Percentiles rank a stretch among this genome's conserved stretches.
These are phyloP conservation scores for Python bivittatus DNA, from an alignment of 2,113 vertebrate species.

Conservation along the genomic window DNA sequence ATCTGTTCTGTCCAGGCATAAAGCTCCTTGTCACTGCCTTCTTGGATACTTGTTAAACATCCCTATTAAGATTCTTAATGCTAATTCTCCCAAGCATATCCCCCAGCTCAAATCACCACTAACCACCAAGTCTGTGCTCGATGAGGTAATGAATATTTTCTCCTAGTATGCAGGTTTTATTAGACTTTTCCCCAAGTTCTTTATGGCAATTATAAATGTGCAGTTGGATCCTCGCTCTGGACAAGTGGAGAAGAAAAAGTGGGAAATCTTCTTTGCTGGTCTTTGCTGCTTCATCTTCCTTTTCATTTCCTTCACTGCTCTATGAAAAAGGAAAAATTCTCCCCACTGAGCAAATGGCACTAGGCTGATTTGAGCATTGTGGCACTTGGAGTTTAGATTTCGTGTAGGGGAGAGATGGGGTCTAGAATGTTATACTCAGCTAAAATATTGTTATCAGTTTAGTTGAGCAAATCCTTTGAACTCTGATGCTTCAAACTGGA, in stretches of 20 bases:
- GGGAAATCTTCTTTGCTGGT: not conserved
- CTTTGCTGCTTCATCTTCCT: too few species aligned
- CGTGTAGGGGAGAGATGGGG: not conserved
- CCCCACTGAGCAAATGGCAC: not conserved
- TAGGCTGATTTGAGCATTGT: not conserved
- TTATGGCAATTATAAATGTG: not conserved
- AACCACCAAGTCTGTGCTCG: not conserved
- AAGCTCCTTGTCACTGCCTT: not conserved
- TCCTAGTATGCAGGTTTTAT: not conserved
- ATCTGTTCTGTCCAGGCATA: not conserved
- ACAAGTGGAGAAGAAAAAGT: conserved; percentile 18
- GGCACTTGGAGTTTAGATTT: not conserved
- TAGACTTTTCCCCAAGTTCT: not conserved
- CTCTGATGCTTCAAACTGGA: not conserved
- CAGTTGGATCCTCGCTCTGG: not conserved
- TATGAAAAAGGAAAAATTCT: not conserved
- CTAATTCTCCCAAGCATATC: not conserved
- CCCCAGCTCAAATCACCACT: not conserved
- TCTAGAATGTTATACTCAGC: not conserved
- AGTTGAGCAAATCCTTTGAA: not conserved
- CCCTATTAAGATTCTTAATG: not conserved
- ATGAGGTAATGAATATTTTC: not conserved
- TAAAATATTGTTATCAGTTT: not conserved
- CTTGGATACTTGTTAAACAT: not conserved
- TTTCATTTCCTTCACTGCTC: not conserved